Conservation (phyloP, 2,797 vertebrate genomes). For the Lacerta agilis region DNA sequence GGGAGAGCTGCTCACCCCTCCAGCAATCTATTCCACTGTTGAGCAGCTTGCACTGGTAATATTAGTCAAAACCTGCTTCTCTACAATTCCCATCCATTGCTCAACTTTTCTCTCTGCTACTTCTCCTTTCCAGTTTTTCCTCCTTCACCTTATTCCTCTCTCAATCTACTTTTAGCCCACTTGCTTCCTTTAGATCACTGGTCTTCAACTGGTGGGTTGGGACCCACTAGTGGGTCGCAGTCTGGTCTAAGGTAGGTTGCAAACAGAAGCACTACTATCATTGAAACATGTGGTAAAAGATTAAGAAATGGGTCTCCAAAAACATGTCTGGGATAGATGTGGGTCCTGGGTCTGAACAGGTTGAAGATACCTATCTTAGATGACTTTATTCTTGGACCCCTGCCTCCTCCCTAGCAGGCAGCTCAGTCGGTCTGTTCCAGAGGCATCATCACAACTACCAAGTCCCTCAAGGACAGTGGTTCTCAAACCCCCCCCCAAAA, state of each 20-base stretch:
- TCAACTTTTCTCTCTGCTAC: background rate
- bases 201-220: no score
- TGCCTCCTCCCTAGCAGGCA: background rate
- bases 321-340: no score
- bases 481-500: no score
- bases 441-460: constrained; percentile 53
- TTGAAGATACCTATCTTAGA: background rate
- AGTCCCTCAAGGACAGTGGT: background rate
- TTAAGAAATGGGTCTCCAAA: no score
- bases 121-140: background rate
- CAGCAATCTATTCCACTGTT: background rate
- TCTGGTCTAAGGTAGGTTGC: no score
- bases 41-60: background rate
- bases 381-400: background rate
- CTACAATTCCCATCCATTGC: background rate
- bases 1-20: background rate
- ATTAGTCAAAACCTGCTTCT: background rate
- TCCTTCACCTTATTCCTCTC: background rate
- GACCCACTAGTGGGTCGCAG: no score
- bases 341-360: no score
- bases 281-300: no score
- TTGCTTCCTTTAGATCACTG: background rate
- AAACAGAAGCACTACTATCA: no score
- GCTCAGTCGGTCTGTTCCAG: background rate
- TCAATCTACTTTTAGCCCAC: background rate